Percentiles rank a stretch among this genome's conserved stretches.
phyloP scores from a whole-genome alignment of 2,888 invertebrate species.

The Dilophus febrilis region DNA sequence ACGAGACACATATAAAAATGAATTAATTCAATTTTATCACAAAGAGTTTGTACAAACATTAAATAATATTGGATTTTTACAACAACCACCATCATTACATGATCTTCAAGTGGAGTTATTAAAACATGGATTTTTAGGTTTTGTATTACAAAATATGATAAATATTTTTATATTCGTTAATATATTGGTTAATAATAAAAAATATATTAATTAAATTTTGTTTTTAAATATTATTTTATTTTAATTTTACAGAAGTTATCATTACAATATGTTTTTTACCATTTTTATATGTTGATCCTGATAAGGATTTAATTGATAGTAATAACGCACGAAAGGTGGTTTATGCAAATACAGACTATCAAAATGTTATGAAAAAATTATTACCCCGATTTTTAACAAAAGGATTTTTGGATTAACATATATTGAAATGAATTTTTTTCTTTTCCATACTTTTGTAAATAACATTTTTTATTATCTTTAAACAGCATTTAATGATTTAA shows the following conservation, averaged over 20 bases:
- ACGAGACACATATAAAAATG: constrained; percentile 6
- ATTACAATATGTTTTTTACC: not conserved
- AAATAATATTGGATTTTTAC: constrained; percentile 5
- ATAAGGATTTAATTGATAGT: not conserved
- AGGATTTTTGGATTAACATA: constrained; percentile 5
- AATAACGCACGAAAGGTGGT: not conserved
- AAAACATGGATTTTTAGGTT: constrained; percentile 7
- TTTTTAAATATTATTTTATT: not conserved
- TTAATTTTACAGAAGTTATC: not conserved
- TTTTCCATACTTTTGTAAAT: no score
- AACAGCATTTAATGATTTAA: no score
- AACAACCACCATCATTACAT: constrained; percentile 5
- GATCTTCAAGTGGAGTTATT: constrained; percentile 9
- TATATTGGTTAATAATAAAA: no score
- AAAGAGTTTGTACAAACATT: constrained; percentile 6
- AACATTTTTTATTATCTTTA: no score
- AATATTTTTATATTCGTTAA: not conserved
- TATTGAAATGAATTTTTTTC: no score
- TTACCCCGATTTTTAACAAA: constrained; percentile 5
- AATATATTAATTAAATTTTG: no score
- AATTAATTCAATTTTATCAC: constrained; percentile 8
- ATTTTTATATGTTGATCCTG: not conserved
- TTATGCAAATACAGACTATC: constrained; percentile 4
- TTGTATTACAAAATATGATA: no score
- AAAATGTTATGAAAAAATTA: constrained; percentile 3